Percentiles rank a stretch among this genome's conserved stretches.
Evolutionary conservation across 1,140 invertebrate species (phyloP).

Genomic region (Cheumatopsyche charites): DNA sequence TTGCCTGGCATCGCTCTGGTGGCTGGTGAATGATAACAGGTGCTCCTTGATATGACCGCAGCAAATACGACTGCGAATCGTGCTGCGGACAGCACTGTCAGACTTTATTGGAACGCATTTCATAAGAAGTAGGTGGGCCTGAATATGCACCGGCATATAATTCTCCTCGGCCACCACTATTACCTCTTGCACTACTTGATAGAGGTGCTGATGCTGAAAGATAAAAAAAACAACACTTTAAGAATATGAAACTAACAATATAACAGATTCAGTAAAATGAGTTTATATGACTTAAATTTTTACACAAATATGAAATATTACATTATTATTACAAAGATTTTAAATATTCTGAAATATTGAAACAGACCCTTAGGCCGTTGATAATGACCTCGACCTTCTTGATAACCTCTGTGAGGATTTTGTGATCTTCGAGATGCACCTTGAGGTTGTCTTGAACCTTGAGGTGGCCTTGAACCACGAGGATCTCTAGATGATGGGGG

Average conservation of each 20-base stretch:
- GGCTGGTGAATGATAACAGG: constrained; percentile 35
- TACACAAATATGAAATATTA: neutral
- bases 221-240: neutral
- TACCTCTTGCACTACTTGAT: constrained; percentile 52
- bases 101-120: constrained; percentile 46
- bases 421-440: constrained; percentile 17
- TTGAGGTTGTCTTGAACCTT: neutral
- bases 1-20: constrained; percentile 32
- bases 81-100: constrained; percentile 47
- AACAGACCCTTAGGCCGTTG: constrained; percentile 45
- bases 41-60: constrained; percentile 57
- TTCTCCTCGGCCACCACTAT: constrained; percentile 53
- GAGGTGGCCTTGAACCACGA: constrained; percentile 8
- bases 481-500: neutral
- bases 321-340: neutral
- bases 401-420: constrained; percentile 40
- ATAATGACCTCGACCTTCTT: constrained; percentile 44
- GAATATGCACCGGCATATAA: constrained; percentile 59
- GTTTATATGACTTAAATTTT: neutral
- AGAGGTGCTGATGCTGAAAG: constrained; percentile 52
- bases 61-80: constrained; percentile 56
- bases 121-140: constrained; percentile 39
- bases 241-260: neutral
- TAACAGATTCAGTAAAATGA: neutral
- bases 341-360: constrained; percentile 19